A percentile compares a stretch with the other conserved stretches of the same genome.
These are phyloP conservation scores for Eudorcas thomsonii DNA, from an alignment of 2,113 vertebrate genomes.

Conservation along the genomic window DNA sequence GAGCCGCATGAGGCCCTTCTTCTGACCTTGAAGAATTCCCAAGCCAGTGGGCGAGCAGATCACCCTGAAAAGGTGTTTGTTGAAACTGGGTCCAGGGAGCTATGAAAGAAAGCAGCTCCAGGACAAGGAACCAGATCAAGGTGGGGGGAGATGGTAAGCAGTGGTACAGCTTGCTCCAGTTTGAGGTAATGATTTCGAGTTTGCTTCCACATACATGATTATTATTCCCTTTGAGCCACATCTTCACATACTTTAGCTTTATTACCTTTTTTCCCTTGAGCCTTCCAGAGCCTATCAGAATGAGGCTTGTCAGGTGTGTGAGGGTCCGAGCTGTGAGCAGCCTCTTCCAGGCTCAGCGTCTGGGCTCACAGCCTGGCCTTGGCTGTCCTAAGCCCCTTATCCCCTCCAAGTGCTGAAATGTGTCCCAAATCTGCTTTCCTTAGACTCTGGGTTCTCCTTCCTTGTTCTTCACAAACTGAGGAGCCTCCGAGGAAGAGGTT, in stretches of 20 bases:
- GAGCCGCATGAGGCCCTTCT: not conserved
- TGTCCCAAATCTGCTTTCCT: not conserved
- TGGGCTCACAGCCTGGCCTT: not conserved
- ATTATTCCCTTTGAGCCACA: not conserved
- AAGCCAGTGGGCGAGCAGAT: not conserved
- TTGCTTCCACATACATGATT: not conserved
- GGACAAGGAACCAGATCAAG: not conserved
- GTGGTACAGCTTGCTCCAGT: not conserved
- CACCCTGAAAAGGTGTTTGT: not conserved
- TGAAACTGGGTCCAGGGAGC: not conserved
- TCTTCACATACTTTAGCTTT: not conserved
- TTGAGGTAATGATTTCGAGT: not conserved
- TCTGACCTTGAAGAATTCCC: conserved; percentile 19
- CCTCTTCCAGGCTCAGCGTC: not conserved
- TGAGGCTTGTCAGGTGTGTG: not conserved
- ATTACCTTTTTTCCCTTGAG: not conserved
- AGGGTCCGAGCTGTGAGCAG: not conserved
- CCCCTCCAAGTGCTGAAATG: not conserved
- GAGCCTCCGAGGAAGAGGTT: not conserved
- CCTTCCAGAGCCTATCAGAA: not conserved
- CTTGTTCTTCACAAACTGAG: not conserved
- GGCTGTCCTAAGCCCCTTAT: not conserved
- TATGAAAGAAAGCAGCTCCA: not conserved
- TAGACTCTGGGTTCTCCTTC: not conserved
- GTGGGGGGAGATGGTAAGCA: not conserved